A percentile compares a stretch with the other conserved stretches of the same genome.
phyloP scores from a whole-genome alignment of 2,888 invertebrate species.

The Onchidella celtica region DNA sequence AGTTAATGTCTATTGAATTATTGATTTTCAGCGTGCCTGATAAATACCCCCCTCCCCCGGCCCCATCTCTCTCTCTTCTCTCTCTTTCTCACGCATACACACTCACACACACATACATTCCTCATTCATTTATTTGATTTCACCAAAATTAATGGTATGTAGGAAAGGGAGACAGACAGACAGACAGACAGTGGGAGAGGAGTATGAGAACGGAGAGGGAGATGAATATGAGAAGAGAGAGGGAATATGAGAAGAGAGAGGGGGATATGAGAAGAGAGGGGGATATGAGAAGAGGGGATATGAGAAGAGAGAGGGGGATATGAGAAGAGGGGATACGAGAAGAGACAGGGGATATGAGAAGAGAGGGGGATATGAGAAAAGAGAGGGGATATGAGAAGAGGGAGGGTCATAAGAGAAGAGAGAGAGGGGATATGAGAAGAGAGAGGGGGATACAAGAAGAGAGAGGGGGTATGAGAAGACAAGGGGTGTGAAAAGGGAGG shows the following conservation, averaged over 20 bases:
- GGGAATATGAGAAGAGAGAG: constrained; percentile 5
- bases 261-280: background rate
- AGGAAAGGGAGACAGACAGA: no score
- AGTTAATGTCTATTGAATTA: no score
- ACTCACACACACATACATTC: background rate
- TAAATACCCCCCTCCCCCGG: no score
- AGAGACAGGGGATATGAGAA: background rate
- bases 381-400: constrained; percentile 1
- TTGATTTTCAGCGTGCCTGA: no score
- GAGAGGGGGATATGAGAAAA: background rate
- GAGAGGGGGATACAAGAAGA: background rate
- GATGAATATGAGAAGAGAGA: background rate
- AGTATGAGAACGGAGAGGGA: background rate
- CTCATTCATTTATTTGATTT: no score
- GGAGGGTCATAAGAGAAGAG: background rate
- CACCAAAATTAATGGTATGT: no score
- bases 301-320: background rate
- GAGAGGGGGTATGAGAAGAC: background rate
- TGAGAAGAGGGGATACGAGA: background rate
- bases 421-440: background rate
- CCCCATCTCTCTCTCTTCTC: no score
- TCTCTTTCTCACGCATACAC: background rate
- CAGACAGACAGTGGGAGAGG: no score
- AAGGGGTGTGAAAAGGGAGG: background rate
- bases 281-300: background rate